These are phyloP conservation scores for Sipunculus nudus DNA, from an alignment of 2,888 invertebrate species.

Conservation along the genomic window DNA sequence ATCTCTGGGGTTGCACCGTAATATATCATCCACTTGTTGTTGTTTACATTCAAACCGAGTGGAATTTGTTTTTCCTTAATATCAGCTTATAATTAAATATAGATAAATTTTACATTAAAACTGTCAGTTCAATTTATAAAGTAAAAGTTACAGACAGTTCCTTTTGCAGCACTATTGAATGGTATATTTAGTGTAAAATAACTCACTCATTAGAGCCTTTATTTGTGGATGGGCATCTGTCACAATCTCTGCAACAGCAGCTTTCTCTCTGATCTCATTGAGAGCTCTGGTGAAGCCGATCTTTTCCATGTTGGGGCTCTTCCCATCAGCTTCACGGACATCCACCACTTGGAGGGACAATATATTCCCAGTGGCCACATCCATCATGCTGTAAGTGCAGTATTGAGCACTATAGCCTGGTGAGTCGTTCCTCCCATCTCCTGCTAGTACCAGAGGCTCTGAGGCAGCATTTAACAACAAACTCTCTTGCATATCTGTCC, in stretches of 20 bases:
- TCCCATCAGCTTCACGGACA: conserved; percentile 1
- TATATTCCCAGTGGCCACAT: neutral
- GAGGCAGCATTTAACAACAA: no score
- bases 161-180: no score
- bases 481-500: no score
- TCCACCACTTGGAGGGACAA: conserved; percentile 1
- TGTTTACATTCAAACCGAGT: no score
- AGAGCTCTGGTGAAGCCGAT: conserved; percentile 6
- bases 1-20: no score
- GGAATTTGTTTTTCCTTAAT: no score
- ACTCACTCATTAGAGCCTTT: conserved; percentile 36
- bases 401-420: conserved; percentile 6
- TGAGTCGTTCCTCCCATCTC: conserved; percentile 4
- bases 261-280: neutral
- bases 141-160: no score
- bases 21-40: no score
- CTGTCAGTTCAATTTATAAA: no score
- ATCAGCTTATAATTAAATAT: no score
- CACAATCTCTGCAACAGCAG: conserved; percentile 25
- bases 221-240: conserved; percentile 36
- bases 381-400: conserved; percentile 3
- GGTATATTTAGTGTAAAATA: no score
- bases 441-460: neutral
- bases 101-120: no score
- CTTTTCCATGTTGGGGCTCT: conserved; percentile 12